A percentile compares a stretch with the other conserved stretches of the same genome.
Evolutionary conservation across 2,888 invertebrate genomes (phyloP).

Genomic region (Artemia sinica): DNA sequence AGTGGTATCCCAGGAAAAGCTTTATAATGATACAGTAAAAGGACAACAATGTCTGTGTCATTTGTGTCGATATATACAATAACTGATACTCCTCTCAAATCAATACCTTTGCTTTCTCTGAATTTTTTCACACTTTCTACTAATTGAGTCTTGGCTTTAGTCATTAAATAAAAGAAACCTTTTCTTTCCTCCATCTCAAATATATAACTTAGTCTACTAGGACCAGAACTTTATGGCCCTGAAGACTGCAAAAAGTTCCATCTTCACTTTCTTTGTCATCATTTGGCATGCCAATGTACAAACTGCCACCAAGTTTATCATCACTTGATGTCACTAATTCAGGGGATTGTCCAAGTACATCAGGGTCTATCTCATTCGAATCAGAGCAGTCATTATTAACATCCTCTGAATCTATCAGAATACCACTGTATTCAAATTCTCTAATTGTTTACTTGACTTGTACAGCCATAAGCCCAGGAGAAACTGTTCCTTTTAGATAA

Average conservation of each 20-base stretch:
- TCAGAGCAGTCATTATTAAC: not conserved
- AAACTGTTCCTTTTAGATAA: not conserved
- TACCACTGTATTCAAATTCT: not conserved
- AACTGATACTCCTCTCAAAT: not conserved
- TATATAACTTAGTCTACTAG: not conserved
- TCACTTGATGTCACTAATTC: not conserved
- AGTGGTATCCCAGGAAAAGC: too few relatives aligned
- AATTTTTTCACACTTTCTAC: not conserved
- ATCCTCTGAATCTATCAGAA: not conserved
- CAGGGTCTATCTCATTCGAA: not conserved
- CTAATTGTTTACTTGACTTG: not conserved
- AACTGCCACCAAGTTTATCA: not conserved
- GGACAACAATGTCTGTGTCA: too few relatives aligned
- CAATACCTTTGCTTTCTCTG: conserved; percentile 1
- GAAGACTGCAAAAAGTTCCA: not conserved
- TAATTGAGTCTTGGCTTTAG: not conserved
- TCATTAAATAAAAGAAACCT: not conserved
- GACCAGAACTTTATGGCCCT: not conserved
- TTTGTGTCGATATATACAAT: too few relatives aligned
- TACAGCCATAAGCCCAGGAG: not conserved
- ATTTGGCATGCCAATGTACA: not conserved
- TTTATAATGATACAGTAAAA: too few relatives aligned
- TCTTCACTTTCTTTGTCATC: not conserved
- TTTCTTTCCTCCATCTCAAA: not conserved
- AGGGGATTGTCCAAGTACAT: not conserved